These are phyloP conservation scores for Agrochola lychnidis DNA, from an alignment of 2,888 invertebrate species.

Conservation along the genomic window DNA sequence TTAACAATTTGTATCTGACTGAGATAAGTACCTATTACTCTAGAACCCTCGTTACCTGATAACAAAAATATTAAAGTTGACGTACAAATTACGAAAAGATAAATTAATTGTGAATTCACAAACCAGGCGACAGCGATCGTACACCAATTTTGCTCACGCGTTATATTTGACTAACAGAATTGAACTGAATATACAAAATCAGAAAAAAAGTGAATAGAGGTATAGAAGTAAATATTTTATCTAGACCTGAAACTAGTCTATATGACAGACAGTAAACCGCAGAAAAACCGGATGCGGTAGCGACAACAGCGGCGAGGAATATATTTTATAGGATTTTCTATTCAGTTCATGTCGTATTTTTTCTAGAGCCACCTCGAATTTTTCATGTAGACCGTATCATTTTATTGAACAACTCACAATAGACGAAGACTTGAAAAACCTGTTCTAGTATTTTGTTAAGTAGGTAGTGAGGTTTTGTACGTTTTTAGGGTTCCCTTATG, in stretches of 20 bases:
- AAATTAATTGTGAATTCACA: too few species aligned
- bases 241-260: slow-evolving; percentile 24
- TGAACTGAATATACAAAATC: not conserved
- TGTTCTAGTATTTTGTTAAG: not conserved
- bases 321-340: slow-evolving; percentile 35
- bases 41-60: too few species aligned
- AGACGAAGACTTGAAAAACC: not conserved
- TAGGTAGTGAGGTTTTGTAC: too few species aligned
- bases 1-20: too few species aligned
- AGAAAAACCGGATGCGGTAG: slow-evolving; percentile 19
- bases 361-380: slow-evolving; percentile 4
- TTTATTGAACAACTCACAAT: slow-evolving; percentile 14
- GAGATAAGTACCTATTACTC: too few species aligned
- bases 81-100: too few species aligned
- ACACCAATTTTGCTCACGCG: not conserved
- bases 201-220: not conserved
- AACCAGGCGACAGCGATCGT: too few species aligned
- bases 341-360: slow-evolving; percentile 30
- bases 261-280: not conserved
- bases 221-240: not conserved
- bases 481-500: not conserved
- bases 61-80: too few species aligned
- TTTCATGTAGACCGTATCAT: slow-evolving; percentile 19
- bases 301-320: slow-evolving; percentile 5
- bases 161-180: not conserved